Percentiles rank a stretch among this genome's conserved stretches.
Evolutionary conservation across 37 sponge, comb jelly and placozoan genomes (phyloP).

Genomic region (Hexactinellida sp.): DNA sequence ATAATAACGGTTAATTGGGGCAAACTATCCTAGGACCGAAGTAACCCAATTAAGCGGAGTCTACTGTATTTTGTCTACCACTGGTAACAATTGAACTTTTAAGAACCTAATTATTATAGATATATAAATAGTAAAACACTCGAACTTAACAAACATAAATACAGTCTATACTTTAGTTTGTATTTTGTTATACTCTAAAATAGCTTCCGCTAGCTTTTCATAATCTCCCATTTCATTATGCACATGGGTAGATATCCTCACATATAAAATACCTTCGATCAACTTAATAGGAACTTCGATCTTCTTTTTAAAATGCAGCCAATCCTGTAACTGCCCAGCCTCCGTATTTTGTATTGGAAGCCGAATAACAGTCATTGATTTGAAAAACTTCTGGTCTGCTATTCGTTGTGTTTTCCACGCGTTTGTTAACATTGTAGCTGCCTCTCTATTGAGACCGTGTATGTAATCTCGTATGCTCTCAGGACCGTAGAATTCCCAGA

Average conservation of each 20-base stretch:
- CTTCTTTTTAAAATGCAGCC: background rate
- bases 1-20: no score
- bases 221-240: conserved; percentile 35
- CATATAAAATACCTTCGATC: conserved; percentile 26
- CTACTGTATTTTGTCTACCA: no score
- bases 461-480: conserved; percentile 46
- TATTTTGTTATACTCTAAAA: background rate
- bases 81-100: no score
- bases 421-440: conserved; percentile 29
- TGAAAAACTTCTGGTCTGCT: background rate
- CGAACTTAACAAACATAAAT: no score
- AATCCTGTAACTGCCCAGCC: background rate
- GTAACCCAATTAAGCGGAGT: no score
- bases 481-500: conserved; percentile 49
- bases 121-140: no score
- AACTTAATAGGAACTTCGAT: background rate
- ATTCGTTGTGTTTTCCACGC: background rate
- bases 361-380: background rate
- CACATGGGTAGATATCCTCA: conserved; percentile 55
- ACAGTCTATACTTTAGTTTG: no score
- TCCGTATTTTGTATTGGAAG: background rate
- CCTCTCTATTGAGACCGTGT: conserved; percentile 23
- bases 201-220: background rate
- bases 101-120: no score
- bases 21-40: no score